Evolutionary conservation across 2,888 invertebrate species (phyloP).

Genomic region (Cerastis rubricosa): DNA sequence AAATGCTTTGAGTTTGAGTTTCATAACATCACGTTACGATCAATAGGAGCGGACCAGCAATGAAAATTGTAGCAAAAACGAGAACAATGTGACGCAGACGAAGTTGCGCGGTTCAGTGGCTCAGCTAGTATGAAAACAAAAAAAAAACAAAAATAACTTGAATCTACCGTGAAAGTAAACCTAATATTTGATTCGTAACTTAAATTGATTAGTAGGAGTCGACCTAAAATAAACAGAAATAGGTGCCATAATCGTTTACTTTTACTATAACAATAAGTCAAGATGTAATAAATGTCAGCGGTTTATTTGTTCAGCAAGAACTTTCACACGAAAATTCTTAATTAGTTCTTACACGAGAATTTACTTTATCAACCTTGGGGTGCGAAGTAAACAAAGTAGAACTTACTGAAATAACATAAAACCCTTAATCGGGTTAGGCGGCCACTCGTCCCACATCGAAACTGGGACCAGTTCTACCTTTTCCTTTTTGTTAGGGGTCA

Average conservation of each 20-base stretch:
- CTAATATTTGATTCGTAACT: constrained; percentile 1
- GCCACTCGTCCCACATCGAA: no score
- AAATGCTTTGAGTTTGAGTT: no score
- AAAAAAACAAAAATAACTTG: background rate
- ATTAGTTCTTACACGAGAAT: constrained; percentile 57
- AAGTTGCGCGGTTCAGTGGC: no score
- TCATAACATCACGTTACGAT: no score
- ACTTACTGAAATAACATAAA: background rate
- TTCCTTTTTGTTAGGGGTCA: no score
- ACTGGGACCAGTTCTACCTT: no score
- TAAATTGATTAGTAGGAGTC: background rate
- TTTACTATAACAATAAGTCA: constrained; percentile 39
- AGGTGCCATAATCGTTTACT: background rate
- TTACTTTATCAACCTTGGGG: constrained; percentile 6
- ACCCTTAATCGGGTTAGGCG: no score
- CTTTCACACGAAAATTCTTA: constrained; percentile 31
- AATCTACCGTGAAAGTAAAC: background rate
- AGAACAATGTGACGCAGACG: no score
- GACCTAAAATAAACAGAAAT: constrained; percentile 18
- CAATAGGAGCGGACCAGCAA: no score
- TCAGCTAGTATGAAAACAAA: no score
- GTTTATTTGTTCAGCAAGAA: constrained; percentile 34
- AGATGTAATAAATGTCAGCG: constrained; percentile 49
- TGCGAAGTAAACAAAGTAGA: background rate
- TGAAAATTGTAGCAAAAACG: no score